phyloP scores from a whole-genome alignment of 2,113 vertebrate genomes.

The Myiagra hebetior region DNA sequence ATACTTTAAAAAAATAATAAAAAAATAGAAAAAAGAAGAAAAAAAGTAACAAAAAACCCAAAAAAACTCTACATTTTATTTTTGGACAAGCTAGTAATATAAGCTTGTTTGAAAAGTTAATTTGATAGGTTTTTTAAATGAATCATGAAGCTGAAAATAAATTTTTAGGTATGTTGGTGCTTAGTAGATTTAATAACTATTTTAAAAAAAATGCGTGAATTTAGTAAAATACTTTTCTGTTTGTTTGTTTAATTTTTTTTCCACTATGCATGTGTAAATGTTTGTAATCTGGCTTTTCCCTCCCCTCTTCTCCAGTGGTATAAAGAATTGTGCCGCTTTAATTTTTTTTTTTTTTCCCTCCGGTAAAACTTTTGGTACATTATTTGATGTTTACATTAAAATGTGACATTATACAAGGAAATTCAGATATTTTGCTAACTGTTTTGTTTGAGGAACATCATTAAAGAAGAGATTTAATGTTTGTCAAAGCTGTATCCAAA shows the following conservation, averaged over 20 bases:
- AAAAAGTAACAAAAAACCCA: background rate
- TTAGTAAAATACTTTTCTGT: conserved; percentile 74
- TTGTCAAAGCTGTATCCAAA: conserved; percentile 77
- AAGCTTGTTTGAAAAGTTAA: conserved; percentile 82
- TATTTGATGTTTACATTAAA: conserved; percentile 96
- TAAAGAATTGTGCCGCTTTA: conserved; percentile 79
- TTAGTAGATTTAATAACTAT: conserved; percentile 86
- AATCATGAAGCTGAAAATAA: conserved; percentile 84
- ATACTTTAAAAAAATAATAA: conserved; percentile 56
- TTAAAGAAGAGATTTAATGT: conserved; percentile 77
- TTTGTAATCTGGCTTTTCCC: conserved; percentile 83
- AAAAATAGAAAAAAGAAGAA: background rate
- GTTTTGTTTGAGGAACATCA: conserved; percentile 85
- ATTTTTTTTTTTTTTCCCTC: conserved; percentile 53
- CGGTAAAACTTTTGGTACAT: conserved; percentile 86
- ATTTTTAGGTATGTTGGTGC: conserved; percentile 83
- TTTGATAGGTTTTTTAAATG: conserved; percentile 81
- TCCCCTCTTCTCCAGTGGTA: conserved; percentile 78
- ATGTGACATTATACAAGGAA: conserved; percentile 90
- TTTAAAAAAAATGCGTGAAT: conserved; percentile 81
- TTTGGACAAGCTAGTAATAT: conserved; percentile 75
- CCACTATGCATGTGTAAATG: conserved; percentile 90
- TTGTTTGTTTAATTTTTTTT: conserved; percentile 66
- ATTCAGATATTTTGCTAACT: conserved; percentile 89
- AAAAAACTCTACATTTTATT: conserved; percentile 63